A percentile compares a stretch with the other conserved stretches of the same genome.
These are phyloP conservation scores for Lophotriccus pileatus DNA, from an alignment of 2,797 vertebrate genomes.

Conservation along the genomic window DNA sequence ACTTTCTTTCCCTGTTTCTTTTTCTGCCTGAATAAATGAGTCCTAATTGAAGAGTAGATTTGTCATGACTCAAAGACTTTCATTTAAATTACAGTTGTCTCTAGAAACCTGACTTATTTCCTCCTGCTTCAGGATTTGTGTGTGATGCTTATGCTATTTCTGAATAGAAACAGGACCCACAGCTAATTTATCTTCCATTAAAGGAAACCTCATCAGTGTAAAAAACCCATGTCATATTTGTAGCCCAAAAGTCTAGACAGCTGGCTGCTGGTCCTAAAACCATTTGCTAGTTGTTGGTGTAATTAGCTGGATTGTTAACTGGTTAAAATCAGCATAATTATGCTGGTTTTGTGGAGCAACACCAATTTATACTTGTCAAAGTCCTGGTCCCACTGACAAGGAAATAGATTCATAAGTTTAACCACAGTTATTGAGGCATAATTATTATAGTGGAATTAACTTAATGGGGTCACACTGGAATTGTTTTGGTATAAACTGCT, in stretches of 20 bases:
- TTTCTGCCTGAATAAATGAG: neutral
- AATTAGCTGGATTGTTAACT: neutral
- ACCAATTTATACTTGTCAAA: neutral
- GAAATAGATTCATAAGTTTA: neutral
- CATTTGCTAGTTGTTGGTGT: neutral
- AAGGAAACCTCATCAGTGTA: neutral
- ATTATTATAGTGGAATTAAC: slow-evolving; percentile 8
- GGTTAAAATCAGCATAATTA: neutral
- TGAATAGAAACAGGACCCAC: neutral
- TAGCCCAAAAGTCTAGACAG: slow-evolving; percentile 30
- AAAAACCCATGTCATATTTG: neutral
- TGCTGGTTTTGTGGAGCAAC: neutral
- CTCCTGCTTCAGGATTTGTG: neutral
- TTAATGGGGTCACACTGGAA: neutral
- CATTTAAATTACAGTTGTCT: neutral
- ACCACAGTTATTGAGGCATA: neutral
- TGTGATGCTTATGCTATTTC: neutral
- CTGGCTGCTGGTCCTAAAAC: slow-evolving; percentile 4
- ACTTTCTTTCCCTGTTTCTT: neutral
- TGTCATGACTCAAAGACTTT: neutral
- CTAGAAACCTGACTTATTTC: neutral
- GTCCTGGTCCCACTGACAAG: neutral
- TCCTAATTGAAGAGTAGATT: neutral
- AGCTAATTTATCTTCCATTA: neutral
- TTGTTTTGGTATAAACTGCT: neutral